Evolutionary conservation across 2,888 invertebrate species (phyloP).

Genomic region (Ophion costatus): DNA sequence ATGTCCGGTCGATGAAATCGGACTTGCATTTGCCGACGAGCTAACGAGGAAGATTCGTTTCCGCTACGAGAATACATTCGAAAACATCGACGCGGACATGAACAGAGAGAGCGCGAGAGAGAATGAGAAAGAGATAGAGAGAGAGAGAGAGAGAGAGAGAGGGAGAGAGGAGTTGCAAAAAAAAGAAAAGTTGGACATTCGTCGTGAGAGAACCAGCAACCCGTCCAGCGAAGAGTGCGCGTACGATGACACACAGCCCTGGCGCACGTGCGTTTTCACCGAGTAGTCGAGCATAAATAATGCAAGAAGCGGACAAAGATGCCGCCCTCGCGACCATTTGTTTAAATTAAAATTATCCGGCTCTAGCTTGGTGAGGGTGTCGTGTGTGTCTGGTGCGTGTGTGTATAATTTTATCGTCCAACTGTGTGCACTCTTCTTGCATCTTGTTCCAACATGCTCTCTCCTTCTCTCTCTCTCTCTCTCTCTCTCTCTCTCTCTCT

Average conservation of each 20-base stretch:
- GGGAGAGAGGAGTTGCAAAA: slow-evolving; percentile 60
- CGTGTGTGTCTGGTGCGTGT: slow-evolving; percentile 26
- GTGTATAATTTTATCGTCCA: slow-evolving; percentile 36
- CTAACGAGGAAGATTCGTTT: too few species aligned
- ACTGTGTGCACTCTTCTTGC: slow-evolving; percentile 54
- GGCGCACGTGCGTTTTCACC: slow-evolving; percentile 81
- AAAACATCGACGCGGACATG: slow-evolving; percentile 80
- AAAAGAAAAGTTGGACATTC: slow-evolving; percentile 21
- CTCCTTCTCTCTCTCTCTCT: slow-evolving; percentile 34
- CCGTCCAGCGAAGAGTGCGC: slow-evolving; percentile 71
- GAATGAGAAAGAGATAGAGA: slow-evolving; percentile 65
- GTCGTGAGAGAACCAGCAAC: slow-evolving; percentile 67
- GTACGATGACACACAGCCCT: slow-evolving; percentile 80
- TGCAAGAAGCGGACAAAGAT: slow-evolving; percentile 83
- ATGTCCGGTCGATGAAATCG: slow-evolving; percentile 55
- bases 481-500: too few species aligned
- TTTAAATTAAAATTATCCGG: slow-evolving; percentile 83
- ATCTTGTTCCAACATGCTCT: slow-evolving; percentile 63
- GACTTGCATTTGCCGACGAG: not conserved
- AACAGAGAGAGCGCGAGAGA: slow-evolving; percentile 38
- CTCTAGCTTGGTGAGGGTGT: slow-evolving; percentile 54
- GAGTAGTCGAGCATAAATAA: slow-evolving; percentile 82
- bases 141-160: slow-evolving; percentile 63
- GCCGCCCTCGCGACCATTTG: slow-evolving; percentile 83
- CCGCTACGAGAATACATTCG: slow-evolving; percentile 15